Base-by-base conservation (phyloP, 1,140 invertebrate species). In the Hylaeus volcanicus region DNA sequence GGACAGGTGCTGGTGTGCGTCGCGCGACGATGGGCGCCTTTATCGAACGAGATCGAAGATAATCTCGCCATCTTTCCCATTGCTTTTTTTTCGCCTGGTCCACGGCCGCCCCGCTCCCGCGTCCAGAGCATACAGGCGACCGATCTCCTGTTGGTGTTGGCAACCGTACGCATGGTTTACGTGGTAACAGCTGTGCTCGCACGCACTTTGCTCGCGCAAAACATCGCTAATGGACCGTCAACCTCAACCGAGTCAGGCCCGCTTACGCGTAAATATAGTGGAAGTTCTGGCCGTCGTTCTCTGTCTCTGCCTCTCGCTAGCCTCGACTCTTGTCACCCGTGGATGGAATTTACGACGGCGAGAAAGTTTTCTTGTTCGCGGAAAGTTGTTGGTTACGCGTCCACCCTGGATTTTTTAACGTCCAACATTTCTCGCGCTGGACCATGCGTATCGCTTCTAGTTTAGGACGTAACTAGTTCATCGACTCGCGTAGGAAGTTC, bases 171-270 rank as follows among this genome's bases (percentile, higher is more conserved):
- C 83, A 81, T 82, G 80, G 88, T 89, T 89, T 89, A 88, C 88
- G 88, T 72, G 83, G 82, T 80, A 90, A 90, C 89, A 90, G 89
- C 89, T 90, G 89, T 88, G 86, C 85, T 78, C 82, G 84, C 88
- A 81, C 82, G 82, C 85, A 89, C 88, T 89, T 89, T 87, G 82
- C 88, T 82, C 86, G 87, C 84, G 89, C 87, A 90, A 90, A 89
- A 89, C 88, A 89, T 89, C 81, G 87, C 89, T 90, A 90, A 90
- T 90, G 89, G 89, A 90, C 86, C 89, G 82, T 87, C 85, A 88
- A 85, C 80, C 82, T 68, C 81, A 78, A 72, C 83, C 72, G 56
- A 79, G 64, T 87, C 80, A 45, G 79, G 60, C 61, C 73, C 77
- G 78, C 72, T 66, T 66, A 69, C 74, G 78, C 74, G 79, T 86